Evolutionary conservation across 2,113 vertebrate genomes (phyloP).

Genomic region (Phaethon lepturus): DNA sequence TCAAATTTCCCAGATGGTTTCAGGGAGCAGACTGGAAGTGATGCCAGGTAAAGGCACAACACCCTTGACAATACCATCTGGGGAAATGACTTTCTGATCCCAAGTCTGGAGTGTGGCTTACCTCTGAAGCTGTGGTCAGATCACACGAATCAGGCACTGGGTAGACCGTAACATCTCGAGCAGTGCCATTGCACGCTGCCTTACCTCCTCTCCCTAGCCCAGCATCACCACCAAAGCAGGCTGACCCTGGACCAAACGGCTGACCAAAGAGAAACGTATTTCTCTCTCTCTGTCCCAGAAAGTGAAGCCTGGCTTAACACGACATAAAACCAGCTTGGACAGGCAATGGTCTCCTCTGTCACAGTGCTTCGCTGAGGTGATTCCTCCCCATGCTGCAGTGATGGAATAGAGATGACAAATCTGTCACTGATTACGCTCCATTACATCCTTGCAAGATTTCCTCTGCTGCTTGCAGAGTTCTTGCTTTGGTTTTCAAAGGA

Average conservation of each 20-base stretch:
- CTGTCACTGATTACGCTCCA: not conserved
- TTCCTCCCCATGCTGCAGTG: not conserved
- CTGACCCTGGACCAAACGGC: not conserved
- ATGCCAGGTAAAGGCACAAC: not conserved
- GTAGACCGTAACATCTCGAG: fast-evolving
- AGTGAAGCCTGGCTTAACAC: not conserved
- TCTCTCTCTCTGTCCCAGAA: not conserved
- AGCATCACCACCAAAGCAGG: fast-evolving
- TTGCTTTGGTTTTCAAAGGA: not conserved
- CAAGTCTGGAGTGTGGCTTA: not conserved
- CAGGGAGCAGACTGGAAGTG: not conserved
- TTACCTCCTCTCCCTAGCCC: not conserved
- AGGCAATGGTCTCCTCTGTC: not conserved
- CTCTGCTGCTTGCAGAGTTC: not conserved
- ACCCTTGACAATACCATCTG: fast-evolving
- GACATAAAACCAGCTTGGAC: not conserved
- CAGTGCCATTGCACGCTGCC: not conserved
- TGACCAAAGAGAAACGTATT: not conserved
- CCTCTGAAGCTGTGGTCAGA: not conserved
- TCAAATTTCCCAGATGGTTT: fast-evolving
- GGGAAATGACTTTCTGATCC: not conserved
- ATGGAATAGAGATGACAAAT: not conserved
- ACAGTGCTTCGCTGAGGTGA: fast-evolving
- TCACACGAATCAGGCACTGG: not conserved
- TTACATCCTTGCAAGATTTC: not conserved